These are phyloP conservation scores for Sebastes melanostomus DNA, from an alignment of 2,797 vertebrate species.

Conservation along the genomic window DNA sequence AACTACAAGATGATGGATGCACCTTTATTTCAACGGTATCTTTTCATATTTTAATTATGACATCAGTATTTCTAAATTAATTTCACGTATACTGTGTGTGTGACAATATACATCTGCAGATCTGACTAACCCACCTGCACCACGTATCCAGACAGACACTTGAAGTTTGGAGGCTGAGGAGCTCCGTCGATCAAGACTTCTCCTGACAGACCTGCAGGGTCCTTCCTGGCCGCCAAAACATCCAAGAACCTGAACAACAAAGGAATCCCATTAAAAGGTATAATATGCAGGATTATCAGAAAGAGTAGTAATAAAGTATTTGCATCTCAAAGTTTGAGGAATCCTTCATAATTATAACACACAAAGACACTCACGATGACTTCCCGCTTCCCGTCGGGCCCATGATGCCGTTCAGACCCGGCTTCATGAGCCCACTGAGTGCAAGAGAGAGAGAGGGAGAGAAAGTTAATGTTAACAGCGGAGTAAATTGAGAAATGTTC, in stretches of 20 bases:
- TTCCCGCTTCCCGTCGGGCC: constrained; percentile 86
- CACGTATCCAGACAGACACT: constrained; percentile 88
- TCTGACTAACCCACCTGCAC: constrained; percentile 80
- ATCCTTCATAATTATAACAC: not conserved
- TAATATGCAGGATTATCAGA: not conserved
- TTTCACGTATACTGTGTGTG: no score
- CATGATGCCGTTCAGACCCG: constrained; percentile 87
- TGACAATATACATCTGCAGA: no score
- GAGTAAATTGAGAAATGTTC: not conserved
- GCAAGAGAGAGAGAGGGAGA: not conserved
- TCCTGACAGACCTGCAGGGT: constrained; percentile 82
- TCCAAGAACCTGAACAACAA: constrained; percentile 81
- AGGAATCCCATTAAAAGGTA: not conserved
- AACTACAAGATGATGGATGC: not conserved
- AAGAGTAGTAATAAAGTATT: not conserved
- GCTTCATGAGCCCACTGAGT: constrained; percentile 84
- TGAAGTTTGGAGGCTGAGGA: constrained; percentile 85
- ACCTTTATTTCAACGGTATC: not conserved
- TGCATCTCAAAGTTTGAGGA: not conserved
- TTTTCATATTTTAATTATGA: no score
- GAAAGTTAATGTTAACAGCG: not conserved
- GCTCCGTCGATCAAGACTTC: constrained; percentile 86
- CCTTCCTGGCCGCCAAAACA: constrained; percentile 86
- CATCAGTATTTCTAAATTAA: no score
- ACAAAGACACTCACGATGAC: constrained; percentile 82